Base-by-base conservation (phyloP, 2,797 vertebrate species). In the Pygocentrus nattereri region DNA sequence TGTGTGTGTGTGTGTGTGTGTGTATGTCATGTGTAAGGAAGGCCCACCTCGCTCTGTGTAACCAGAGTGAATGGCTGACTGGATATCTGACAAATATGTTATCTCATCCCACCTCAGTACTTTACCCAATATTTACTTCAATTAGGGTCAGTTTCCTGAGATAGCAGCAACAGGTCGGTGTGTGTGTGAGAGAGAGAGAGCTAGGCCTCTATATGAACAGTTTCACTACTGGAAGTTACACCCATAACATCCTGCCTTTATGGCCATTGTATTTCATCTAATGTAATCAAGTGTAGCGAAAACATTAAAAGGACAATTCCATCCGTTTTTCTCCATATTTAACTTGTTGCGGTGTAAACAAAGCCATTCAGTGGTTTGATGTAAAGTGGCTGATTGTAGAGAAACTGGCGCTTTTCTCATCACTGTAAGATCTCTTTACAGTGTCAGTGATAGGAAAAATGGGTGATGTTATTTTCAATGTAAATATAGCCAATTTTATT, bases 111-210 rank as follows among this genome's bases (percentile, higher is more conserved):
- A 95, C 92, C 93, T 91, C 91, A 91, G 92, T 94, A 95, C 95
- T 96, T 95, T 92, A 94, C 91, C 91, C 91, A 94, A 92, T 98
- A 97, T 99, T 98, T 98, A 94, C 92, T 94, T 92, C 94, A 97
- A 97, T 96, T 97, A 97, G 92, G 91, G 90, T 31, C 87, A 90
- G 94, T 97, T 97, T 97, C 91, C 96, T 95, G 92, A 94, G 95
- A 93, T 91, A 91, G 88, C 68, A 82, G 23, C 64, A 72, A 83
- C 87, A 82, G 47, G 54, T 70, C 27, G 80, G 47, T 30, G 59
- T 78, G 78, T 76, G 58, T 76, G 44, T 79, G 52, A 79, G 52
- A 30, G 30, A 50, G 71, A 56, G 25, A 74, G 74, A 78, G 70
- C 47, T 1, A 69, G 44, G 47, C 11, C 71, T 74, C 56, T 31